Evolutionary conservation across 2,888 invertebrate genomes (phyloP), one percentile per base, ranked within the genome.

Genomic region (Leptinotarsa peninsularis): DNA sequence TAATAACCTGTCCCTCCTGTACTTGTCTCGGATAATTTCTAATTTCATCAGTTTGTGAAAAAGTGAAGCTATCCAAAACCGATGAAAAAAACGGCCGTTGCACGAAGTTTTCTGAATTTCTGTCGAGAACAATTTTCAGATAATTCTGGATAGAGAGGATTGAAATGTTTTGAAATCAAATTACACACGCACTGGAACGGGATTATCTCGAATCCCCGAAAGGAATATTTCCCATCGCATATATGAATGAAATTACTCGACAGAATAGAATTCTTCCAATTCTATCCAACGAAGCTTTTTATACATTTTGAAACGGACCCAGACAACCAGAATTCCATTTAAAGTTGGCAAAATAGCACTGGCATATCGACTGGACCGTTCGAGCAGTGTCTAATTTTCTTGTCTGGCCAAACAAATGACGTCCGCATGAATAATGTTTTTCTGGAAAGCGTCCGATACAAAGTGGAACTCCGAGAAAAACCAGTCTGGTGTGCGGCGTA

Each of bases 361-460:
- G 17, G 49, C 43, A 58, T 60, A 70, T 70, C 70, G 70, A 70
- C 18, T 56, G 58, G 58, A 69, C 69, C 43, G 69, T 69, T 69
- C 72, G 18, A 66, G 72, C 74, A 66, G 68, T 68, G 75, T 78
- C 74, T 78, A 78, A 78, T 78, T 76, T 78, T 78, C 78, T 78
- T 76, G 78, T 76, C 78, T 73, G 66, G 66, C 68, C 71, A 76
- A 76, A 73, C 71, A 76, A 76, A 76, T 76, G 76, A 72, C 72
- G 66, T 76, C 71, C 66, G 49, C 74, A 72, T 76, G 72, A 74
- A 76, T 72, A 60, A 74, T 72, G 76, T 73, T 66, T 60, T 70
- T 73, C 56, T 67, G 72, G 71, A 70, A 66, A 50, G 21, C 73
- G 72, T 69, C 72, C 23, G 69, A 27, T 56, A 69, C 69, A 69